Percentiles rank a stretch among this genome's conserved stretches.
Evolutionary conservation across 2,888 invertebrate genomes (phyloP).

Genomic region (Parapristionchus giblindavisi): DNA sequence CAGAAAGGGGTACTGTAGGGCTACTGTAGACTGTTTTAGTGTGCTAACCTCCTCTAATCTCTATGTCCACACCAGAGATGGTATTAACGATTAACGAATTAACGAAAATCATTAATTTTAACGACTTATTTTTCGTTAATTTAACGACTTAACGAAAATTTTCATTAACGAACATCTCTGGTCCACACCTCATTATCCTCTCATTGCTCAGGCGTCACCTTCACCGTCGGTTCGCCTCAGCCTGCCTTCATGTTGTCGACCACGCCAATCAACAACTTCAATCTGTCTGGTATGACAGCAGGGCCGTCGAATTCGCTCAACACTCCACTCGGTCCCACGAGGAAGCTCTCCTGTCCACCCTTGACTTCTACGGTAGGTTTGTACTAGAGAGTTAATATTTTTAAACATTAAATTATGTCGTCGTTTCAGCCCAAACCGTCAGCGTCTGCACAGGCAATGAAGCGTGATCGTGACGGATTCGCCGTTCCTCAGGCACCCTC

Average conservation of each 20-base stretch:
- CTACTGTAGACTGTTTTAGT: too few species aligned
- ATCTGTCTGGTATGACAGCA: too few species aligned
- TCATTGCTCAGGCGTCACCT: conserved; percentile 18
- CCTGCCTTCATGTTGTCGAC: conserved; percentile 1
- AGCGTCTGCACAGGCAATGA: background rate
- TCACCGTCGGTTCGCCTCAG: conserved; percentile 24
- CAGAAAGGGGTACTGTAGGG: too few species aligned
- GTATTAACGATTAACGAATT: too few species aligned
- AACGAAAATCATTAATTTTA: too few species aligned
- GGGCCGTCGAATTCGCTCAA: conserved; percentile 12
- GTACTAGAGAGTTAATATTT: too few species aligned
- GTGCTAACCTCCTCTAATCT: too few species aligned
- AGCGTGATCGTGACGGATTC: conserved; percentile 12
- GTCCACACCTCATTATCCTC: background rate
- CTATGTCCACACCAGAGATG: background rate
- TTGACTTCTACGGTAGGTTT: conserved; percentile 41
- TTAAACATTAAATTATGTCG: background rate
- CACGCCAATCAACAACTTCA: conserved; percentile 21
- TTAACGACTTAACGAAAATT: too few species aligned
- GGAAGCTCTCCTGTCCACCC: conserved; percentile 31
- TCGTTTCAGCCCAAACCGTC: conserved; percentile 19
- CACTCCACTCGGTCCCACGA: conserved; percentile 27
- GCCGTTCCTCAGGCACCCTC: background rate
- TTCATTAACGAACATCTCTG: too few species aligned
- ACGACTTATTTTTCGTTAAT: too few species aligned